Conservation (phyloP, 1,140 invertebrate species). For the Zaprionus nigranus region DNA sequence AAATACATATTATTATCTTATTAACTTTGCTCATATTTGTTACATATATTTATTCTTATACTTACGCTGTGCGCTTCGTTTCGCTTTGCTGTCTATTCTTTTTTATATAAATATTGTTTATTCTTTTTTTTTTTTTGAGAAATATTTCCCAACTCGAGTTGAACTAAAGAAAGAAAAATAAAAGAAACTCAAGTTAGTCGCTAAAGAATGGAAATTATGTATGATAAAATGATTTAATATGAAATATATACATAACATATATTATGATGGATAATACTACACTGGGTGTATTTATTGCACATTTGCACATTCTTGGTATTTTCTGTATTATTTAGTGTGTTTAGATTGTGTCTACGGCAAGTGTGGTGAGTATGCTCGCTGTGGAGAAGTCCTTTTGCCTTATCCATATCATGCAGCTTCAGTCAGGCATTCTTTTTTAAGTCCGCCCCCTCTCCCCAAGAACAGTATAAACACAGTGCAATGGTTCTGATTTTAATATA, state of each 20-base stretch:
- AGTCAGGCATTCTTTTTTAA: not conserved
- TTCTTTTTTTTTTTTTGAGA: constrained; percentile 20
- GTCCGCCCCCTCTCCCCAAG: not conserved
- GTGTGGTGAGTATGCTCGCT: not conserved
- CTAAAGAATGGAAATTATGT: constrained; percentile 66
- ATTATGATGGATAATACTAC: constrained; percentile 24
- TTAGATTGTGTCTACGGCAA: not conserved
- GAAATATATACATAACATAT: constrained; percentile 73
- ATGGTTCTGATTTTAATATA: constrained; percentile 35
- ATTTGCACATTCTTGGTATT: not conserved
- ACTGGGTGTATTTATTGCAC: not conserved
- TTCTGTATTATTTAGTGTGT: too few relatives aligned
- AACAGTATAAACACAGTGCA: constrained; percentile 1
- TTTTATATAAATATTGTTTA: constrained; percentile 35
- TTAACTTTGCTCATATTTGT: constrained; percentile 44
- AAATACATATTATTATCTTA: constrained; percentile 4
- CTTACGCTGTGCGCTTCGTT: constrained; percentile 15
- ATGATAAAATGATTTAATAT: constrained; percentile 68
- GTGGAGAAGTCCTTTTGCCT: not conserved
- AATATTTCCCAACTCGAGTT: not conserved
- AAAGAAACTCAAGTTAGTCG: constrained; percentile 58
- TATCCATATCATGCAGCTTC: not conserved
- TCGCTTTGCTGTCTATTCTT: constrained; percentile 34
- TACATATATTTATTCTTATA: constrained; percentile 51
- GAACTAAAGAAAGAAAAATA: not conserved